Evolutionary conservation across 1,140 invertebrate genomes (phyloP), one percentile per base, ranked within the genome.

Genomic region (Chrysomallon squamiferum): DNA sequence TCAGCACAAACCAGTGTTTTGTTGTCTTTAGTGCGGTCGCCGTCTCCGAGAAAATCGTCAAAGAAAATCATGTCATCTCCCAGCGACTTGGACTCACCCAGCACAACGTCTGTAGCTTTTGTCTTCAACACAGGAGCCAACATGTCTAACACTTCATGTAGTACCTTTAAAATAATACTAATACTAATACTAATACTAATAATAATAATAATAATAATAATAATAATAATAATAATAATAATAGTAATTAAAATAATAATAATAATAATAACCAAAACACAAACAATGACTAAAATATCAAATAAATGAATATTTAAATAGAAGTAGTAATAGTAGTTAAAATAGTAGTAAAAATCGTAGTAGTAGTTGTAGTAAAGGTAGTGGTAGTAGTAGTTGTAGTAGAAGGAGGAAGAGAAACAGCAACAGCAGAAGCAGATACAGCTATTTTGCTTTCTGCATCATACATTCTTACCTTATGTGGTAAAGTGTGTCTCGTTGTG

Each of bases 21-120:
- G 38, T 75, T 73, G 13, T 66, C 62, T 11, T 59, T 56, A 33
- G 67, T 69, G 7, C 67, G 33, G 61, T 84, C 82, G 27, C 71
- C 73, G 43, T 82, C 68, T 0, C 82, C 82, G 22, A 84, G 72
- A 43, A 84, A 84, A 52, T 82, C 76, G 57, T 82, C 76, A 64
- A 75, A 80, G 63, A 76, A 80, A 20, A 72, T 45, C 18, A 52
- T 64, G 3, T 69, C 68, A 13, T 29, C 13, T 2, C 32, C 50
- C 27, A 69, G 59, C 29, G 6, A 6, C 22, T 66, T 47, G n/a
- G 68, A 43, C 27, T 65, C 58, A 27, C 0, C 27, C 27, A 65
- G 29, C 27, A 77, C 67, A 30, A 47, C 66, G 1, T 50, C 2
- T 11, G 69, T 78, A 61, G 71, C 69, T 29, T 64, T 35, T 2